phyloP scores from a whole-genome alignment of 2,888 invertebrate genomes.

The Leistus spinibarbis region DNA sequence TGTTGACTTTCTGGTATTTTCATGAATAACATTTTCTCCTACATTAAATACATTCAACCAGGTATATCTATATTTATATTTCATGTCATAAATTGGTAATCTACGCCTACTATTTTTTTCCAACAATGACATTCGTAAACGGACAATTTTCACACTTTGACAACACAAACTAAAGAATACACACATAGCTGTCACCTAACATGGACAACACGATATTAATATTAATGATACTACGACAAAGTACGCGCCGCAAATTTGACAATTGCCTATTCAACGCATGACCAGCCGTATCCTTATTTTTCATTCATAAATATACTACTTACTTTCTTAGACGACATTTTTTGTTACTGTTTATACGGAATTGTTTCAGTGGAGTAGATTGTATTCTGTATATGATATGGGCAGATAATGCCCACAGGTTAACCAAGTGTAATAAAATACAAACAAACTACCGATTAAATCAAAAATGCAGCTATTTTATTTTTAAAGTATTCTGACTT shows the following conservation, averaged over 20 bases:
- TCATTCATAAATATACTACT: background rate
- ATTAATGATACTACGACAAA: constrained; percentile 19
- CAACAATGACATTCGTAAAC: constrained; percentile 7
- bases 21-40: too few species aligned
- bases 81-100: background rate
- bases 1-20: background rate
- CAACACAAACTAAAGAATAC: constrained; percentile 19
- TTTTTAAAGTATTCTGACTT: too few species aligned
- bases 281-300: background rate
- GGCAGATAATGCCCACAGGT: too few species aligned
- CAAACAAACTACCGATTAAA: too few species aligned
- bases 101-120: background rate
- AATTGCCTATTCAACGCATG: constrained; percentile 4
- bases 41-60: too few species aligned
- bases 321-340: too few species aligned
- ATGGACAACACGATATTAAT: constrained; percentile 10
- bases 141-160: constrained; percentile 24
- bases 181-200: constrained; percentile 2
- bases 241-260: background rate
- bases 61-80: too few species aligned
- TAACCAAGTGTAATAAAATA: too few species aligned
- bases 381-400: too few species aligned
- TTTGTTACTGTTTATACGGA: too few species aligned
- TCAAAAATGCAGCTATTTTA: too few species aligned
- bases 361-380: too few species aligned